Conservation (phyloP, 2,797 vertebrate species). For the Sebastes vulpes region DNA sequence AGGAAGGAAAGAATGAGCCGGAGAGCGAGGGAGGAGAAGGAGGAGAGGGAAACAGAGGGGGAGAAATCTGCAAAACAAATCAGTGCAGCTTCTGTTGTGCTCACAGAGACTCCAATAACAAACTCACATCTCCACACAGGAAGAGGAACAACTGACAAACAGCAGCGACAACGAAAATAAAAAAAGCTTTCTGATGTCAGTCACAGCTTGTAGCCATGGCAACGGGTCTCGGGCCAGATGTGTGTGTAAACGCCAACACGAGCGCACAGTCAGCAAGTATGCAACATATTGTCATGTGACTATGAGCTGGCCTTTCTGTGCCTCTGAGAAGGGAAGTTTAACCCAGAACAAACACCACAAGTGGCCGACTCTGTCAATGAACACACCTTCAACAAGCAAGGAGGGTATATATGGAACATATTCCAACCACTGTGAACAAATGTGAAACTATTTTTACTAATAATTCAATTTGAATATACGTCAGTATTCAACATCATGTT, state of each 20-base stretch:
- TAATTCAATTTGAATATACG: neutral
- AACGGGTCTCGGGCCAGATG: conserved; percentile 25
- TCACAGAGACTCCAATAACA: conserved; percentile 12
- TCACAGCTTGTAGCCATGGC: conserved; percentile 21
- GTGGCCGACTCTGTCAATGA: neutral
- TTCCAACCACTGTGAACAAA: neutral
- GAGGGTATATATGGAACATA: neutral
- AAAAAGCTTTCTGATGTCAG: neutral
- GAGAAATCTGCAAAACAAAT: conserved; percentile 61
- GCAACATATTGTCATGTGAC: conserved; percentile 24
- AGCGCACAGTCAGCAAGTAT: conserved; percentile 34
- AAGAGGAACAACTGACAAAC: conserved; percentile 19
- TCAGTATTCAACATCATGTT: too few species aligned
- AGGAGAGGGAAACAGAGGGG: neutral
- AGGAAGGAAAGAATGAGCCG: conserved; percentile 27
- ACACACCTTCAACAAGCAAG: neutral
- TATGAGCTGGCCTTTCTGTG: conserved; percentile 2
- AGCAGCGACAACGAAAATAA: neutral
- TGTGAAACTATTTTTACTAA: neutral
- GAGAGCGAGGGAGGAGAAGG: conserved; percentile 16
- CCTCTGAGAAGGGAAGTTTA: neutral
- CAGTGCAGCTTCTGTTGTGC: neutral
- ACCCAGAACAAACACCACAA: neutral
- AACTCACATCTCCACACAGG: neutral
- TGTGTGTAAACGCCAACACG: neutral